phyloP scores from a whole-genome alignment of 2,113 vertebrate genomes.

The Dendrocopos noguchii region DNA sequence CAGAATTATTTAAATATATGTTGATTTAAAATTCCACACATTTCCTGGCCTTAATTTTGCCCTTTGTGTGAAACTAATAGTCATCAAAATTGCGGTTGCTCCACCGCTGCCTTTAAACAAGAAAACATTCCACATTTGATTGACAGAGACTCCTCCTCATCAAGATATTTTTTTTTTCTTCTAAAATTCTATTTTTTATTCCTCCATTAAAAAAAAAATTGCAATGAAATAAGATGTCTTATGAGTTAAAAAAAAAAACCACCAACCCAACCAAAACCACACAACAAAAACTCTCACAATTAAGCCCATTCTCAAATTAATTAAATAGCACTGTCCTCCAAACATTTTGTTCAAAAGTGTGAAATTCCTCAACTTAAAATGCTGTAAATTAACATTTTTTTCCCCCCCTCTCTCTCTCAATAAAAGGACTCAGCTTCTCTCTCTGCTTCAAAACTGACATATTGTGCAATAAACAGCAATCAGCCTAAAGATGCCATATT shows the following conservation, averaged over 20 bases:
- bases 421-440: conserved; percentile 69
- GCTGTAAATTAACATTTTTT: conserved; percentile 73
- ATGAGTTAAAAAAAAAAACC: conserved; percentile 36
- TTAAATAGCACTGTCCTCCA: conserved; percentile 65
- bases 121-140: conserved; percentile 50
- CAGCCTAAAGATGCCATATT: conserved; percentile 82
- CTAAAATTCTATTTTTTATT: conserved; percentile 42
- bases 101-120: conserved; percentile 45
- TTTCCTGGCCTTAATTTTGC: conserved; percentile 62
- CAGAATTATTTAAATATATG: conserved; percentile 65
- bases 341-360: conserved; percentile 72
- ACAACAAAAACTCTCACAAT: conserved; percentile 9
- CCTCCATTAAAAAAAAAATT: conserved; percentile 28
- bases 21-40: conserved; percentile 46
- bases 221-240: conserved; percentile 37
- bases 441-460: conserved; percentile 79
- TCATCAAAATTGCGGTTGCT: conserved; percentile 57
- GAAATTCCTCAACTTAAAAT: conserved; percentile 74
- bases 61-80: conserved; percentile 64
- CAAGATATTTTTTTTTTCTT: conserved; percentile 40
- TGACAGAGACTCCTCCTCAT: conserved; percentile 55
- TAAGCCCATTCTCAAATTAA: conserved; percentile 70
- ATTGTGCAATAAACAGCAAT: conserved; percentile 84
- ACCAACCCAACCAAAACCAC: too few relatives aligned
- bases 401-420: conserved; percentile 18